Evolutionary conservation across 2,797 vertebrate species (phyloP).

Genomic region (Chrosomus eos): DNA sequence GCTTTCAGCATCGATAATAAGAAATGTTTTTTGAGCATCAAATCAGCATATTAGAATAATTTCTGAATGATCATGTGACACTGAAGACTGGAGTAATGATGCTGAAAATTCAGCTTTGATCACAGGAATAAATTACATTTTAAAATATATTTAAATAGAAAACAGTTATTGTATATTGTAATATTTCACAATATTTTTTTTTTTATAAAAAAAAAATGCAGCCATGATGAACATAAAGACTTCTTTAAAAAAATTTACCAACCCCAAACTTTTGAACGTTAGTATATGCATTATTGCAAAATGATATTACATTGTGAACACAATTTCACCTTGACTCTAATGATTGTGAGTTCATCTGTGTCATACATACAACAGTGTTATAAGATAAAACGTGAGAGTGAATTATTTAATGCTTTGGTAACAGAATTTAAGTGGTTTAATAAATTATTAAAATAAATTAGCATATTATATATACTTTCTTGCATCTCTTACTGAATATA

Average conservation of each 20-base stretch:
- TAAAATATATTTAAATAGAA: background rate
- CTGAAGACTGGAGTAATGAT: background rate
- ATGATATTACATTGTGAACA: background rate
- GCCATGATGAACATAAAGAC: background rate
- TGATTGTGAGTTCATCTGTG: background rate
- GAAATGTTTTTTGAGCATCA: background rate
- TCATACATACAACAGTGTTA: constrained; percentile 27
- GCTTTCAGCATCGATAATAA: background rate
- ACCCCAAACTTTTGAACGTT: background rate
- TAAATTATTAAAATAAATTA: background rate
- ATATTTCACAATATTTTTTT: background rate
- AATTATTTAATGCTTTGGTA: constrained; percentile 13
- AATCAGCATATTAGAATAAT: background rate
- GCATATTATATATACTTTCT: background rate
- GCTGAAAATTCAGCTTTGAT: background rate
- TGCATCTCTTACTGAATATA: background rate
- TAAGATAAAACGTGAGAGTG: background rate
- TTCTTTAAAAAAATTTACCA: background rate
- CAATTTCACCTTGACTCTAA: background rate
- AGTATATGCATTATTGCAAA: background rate
- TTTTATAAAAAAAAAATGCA: background rate
- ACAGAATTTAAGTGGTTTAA: background rate
- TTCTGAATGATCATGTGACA: background rate
- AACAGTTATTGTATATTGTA: background rate
- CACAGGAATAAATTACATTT: background rate